phyloP scores from a whole-genome alignment of 2,113 vertebrate genomes.

The Ardeotis arabs region DNA sequence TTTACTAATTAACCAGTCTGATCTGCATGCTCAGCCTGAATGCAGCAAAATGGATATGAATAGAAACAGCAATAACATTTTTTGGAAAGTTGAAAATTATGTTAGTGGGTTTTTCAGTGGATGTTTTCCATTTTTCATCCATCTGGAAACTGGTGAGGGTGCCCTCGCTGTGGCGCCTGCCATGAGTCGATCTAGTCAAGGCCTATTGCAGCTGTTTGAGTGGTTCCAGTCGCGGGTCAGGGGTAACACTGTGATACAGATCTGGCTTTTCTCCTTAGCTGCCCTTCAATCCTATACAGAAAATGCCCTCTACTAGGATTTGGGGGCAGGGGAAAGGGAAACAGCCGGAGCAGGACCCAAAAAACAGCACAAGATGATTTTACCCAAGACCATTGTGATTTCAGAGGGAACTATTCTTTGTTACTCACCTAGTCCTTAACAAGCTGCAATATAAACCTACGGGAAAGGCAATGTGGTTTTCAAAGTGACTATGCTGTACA shows the following conservation, averaged over 20 bases:
- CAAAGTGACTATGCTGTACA: neutral
- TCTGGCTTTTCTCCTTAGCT: neutral
- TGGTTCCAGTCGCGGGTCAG: neutral
- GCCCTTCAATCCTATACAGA: neutral
- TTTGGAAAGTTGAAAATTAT: neutral
- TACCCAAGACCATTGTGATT: neutral
- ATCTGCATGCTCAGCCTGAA: neutral
- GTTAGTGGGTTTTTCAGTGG: neutral
- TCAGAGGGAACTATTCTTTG: neutral
- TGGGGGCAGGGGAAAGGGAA: neutral
- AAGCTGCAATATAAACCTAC: neutral
- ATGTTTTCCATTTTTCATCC: neutral
- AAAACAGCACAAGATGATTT: neutral
- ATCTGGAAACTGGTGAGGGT: neutral
- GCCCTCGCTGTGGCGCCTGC: neutral
- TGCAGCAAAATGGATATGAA: neutral
- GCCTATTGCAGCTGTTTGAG: neutral
- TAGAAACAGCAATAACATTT: neutral
- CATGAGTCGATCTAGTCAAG: neutral
- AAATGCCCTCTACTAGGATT: neutral
- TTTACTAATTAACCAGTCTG: neutral
- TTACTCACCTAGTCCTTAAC: neutral
- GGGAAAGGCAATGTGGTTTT: neutral
- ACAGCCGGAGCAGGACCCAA: neutral
- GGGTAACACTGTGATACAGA: fast-evolving